Percentiles rank a stretch among this genome's conserved stretches.
These are phyloP conservation scores for Anseranas semipalmata DNA, from an alignment of 2,113 vertebrate genomes.

Conservation along the genomic window DNA sequence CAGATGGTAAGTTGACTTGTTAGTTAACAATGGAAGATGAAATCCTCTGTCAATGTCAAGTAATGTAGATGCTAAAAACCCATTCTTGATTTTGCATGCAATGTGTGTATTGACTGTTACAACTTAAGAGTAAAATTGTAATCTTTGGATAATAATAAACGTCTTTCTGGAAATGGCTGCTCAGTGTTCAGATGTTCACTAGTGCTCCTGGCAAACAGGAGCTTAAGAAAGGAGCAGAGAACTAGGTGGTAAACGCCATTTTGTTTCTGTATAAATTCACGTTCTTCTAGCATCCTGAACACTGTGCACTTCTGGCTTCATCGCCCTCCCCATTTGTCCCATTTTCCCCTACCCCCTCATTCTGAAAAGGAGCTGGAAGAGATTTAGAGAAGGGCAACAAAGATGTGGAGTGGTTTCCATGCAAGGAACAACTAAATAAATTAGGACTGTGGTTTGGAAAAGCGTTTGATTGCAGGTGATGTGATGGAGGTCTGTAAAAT, in stretches of 20 bases:
- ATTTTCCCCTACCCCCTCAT: background rate
- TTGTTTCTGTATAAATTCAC: background rate
- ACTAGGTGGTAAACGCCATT: background rate
- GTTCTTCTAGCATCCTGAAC: accelerated
- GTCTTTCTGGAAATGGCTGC: background rate
- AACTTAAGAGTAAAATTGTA: background rate
- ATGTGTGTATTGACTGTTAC: background rate
- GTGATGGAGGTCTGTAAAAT: background rate
- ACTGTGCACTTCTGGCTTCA: background rate
- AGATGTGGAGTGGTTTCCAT: background rate
- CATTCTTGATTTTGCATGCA: background rate
- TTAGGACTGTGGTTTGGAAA: background rate
- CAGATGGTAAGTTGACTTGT: background rate
- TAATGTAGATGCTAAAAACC: background rate
- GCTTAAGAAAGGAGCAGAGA: background rate
- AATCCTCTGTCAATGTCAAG: background rate
- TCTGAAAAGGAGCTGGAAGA: background rate
- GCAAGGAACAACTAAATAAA: slow-evolving; percentile 1
- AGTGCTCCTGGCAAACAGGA: background rate
- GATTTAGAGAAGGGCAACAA: background rate
- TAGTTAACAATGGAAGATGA: background rate
- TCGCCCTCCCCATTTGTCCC: background rate
- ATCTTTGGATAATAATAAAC: background rate
- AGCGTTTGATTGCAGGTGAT: slow-evolving; percentile 20
- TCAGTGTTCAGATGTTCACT: background rate